These are phyloP conservation scores for Campopleginae sp. DNA, from an alignment of 2,888 invertebrate species.

Conservation along the genomic window DNA sequence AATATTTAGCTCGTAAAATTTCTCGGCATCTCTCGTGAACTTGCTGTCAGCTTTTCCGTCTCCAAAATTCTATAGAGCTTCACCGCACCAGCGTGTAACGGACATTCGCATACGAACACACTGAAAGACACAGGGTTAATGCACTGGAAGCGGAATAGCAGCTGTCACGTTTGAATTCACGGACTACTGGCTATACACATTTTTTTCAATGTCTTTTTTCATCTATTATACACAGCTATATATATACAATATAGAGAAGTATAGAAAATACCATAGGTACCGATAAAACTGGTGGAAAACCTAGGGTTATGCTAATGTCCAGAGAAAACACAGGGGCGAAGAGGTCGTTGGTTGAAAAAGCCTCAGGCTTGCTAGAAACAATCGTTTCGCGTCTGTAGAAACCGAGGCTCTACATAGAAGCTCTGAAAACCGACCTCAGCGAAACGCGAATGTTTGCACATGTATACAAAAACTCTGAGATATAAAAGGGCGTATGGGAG, in stretches of 20 bases:
- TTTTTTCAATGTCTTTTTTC: background rate
- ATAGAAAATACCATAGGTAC: slow-evolving; percentile 68
- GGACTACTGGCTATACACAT: slow-evolving; percentile 64
- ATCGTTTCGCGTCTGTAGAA: slow-evolving; percentile 62
- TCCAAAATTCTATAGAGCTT: slow-evolving; percentile 31
- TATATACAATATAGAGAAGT: slow-evolving; percentile 1
- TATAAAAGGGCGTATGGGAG: background rate
- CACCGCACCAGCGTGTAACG: slow-evolving; percentile 18
- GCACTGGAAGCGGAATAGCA: slow-evolving; percentile 79
- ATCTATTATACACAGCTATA: background rate
- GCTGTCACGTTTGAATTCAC: slow-evolving; percentile 77
- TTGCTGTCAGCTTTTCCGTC: slow-evolving; percentile 71
- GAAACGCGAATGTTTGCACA: slow-evolving; percentile 35
- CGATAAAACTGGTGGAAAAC: slow-evolving; percentile 70
- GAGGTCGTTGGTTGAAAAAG: slow-evolving; percentile 64
- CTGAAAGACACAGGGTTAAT: slow-evolving; percentile 73
- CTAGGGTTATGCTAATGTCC: slow-evolving; percentile 69
- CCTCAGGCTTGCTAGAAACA: slow-evolving; percentile 66
- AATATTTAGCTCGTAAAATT: slow-evolving; percentile 77
- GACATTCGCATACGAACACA: background rate
- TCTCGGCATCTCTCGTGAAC: slow-evolving; percentile 41
- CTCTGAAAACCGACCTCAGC: slow-evolving; percentile 47
- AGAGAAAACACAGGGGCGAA: slow-evolving; percentile 36
- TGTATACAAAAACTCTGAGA: background rate
- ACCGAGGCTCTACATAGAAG: slow-evolving; percentile 41